Conservation (phyloP, 2,888 invertebrate species). For the Spilosoma lubricipeda region DNA sequence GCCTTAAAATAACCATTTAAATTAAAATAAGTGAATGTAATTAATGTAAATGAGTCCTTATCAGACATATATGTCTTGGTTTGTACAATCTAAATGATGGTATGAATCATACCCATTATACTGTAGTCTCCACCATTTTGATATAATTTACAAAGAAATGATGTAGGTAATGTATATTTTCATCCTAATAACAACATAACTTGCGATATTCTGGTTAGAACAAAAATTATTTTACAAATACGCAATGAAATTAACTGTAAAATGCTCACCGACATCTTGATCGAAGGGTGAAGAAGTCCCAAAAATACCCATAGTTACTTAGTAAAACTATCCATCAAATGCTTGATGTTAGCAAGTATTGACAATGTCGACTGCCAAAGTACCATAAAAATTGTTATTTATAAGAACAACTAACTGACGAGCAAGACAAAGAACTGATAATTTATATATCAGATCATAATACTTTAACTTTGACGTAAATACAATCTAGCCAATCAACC, state of each 20-base stretch:
- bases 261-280: constrained; percentile 51
- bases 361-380: no score
- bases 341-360: neutral
- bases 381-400: no score
- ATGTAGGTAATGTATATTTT: neutral
- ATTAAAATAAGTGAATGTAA: neutral
- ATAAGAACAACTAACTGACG: neutral
- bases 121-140: neutral
- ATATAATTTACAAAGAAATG: neutral
- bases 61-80: neutral
- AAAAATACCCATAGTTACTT: constrained; percentile 42
- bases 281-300: constrained; percentile 48
- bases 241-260: neutral
- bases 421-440: constrained; percentile 15
- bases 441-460: constrained; percentile 4
- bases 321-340: constrained; percentile 15
- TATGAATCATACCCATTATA: neutral
- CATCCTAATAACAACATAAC: neutral
- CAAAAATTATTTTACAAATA: neutral
- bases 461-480: neutral
- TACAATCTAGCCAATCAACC: neutral
- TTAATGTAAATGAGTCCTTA: neutral
- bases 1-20: neutral
- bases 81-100: neutral
- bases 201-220: neutral